Evolutionary conservation across 2,797 vertebrate genomes (phyloP), one percentile per base, ranked within the genome.

Genomic region (Dicrostonyx torquatus): DNA sequence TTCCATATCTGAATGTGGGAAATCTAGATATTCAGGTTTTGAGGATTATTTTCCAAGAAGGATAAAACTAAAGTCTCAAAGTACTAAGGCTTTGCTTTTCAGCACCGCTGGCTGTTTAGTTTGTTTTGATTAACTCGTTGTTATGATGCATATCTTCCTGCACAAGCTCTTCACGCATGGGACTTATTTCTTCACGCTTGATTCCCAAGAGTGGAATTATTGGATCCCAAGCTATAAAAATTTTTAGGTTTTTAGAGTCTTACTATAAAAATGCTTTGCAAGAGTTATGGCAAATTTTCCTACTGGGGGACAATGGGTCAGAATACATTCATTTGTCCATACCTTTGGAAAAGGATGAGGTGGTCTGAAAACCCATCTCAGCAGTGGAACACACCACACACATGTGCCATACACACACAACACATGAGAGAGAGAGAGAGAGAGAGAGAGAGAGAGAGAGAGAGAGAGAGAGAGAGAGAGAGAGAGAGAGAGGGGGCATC

Each of bases 241-340:
- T 95, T 95, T 93, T 88, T 96, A 96, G 68, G 17, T 37, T 92
- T 86, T 96, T 90, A 91, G 85, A 84, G 73, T 79, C 60, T 93
- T 73, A 86, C 92, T 94, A 90, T 95, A 79, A 96, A 96, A 90
- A 84, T 76, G 80, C 26, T 60, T 95, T 89, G 66, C 17, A 88
- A 89, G 95, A 89, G 37, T 95, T 89, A 95, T 34, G 50, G 64
- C 48, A 20, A 80, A 85, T 83, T 95, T 95, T 89, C 64, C 78
- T 93, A 78, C 92, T 20, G 64, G 68, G 83, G 43, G 45, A 75
- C 55, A 82, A 2, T 45, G 68, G 94, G 90, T 88, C 43, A 53
- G 87, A 95, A 48, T 90, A 66, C 29, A 60, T 87, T 91, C 75
- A 66, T 87, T 94, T 78, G n/a, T 37, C 34, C 31, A 64, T 5